Conservation (phyloP, 2,797 vertebrate genomes). For the Myoxocephalus aenaeus region DNA sequence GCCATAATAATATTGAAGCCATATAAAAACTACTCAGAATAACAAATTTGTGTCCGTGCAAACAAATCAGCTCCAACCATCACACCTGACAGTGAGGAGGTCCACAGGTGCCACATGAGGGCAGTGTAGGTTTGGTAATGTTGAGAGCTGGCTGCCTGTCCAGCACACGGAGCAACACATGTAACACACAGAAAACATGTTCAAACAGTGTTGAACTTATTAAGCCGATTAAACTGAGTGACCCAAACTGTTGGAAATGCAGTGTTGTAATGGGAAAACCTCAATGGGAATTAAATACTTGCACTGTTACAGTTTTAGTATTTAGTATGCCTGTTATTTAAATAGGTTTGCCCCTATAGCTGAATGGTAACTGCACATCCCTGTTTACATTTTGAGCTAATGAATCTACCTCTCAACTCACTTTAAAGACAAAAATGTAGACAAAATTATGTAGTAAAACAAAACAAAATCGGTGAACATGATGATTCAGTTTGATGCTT, state of each 20-base stretch:
- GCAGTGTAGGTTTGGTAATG: conserved; percentile 63
- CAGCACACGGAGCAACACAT: not conserved
- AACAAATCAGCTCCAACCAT: not conserved
- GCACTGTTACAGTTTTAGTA: not conserved
- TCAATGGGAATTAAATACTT: not conserved
- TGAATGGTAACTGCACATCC: not conserved
- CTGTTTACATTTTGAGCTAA: not conserved
- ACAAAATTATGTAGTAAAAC: no score
- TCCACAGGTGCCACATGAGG: conserved; percentile 69
- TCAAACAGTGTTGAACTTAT: not conserved
- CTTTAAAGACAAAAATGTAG: no score
- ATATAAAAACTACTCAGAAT: not conserved
- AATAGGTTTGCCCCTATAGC: not conserved
- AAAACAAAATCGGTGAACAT: not conserved
- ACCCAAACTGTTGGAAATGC: not conserved
- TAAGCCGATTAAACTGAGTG: not conserved
- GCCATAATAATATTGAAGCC: not conserved
- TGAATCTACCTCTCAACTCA: no score
- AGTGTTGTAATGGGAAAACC: not conserved
- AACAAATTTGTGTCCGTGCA: not conserved
- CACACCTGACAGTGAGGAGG: conserved; percentile 23
- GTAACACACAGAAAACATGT: not conserved
- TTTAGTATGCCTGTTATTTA: no score
- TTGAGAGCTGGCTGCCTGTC: not conserved
- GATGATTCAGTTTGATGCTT: not conserved